Evolutionary conservation across 2,797 vertebrate genomes (phyloP), one percentile per base, ranked within the genome.

Genomic region (Cirrhinus molitorella): DNA sequence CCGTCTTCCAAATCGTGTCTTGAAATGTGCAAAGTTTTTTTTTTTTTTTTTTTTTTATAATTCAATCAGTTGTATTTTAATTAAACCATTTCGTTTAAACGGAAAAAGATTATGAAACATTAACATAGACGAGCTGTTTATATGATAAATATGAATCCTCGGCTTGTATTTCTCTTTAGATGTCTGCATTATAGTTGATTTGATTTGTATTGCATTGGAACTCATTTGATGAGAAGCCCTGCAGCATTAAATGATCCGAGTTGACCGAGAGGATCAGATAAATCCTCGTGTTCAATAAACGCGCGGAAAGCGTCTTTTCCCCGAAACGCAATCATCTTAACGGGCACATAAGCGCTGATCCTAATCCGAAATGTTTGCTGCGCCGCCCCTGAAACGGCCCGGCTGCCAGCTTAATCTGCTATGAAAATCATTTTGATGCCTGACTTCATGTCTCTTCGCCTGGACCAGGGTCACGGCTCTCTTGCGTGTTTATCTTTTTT

Each of bases 261-360:
- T 92, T 93, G 94, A 92, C 93, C 91, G 91, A 95, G 94, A 93
- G 90, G 93, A 95, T 95, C 93, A 94, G 93, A 96, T 91, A 94
- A 95, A 93, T 93, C 93, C 92, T 91, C 86, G 85, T 91, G 89
- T 94, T 96, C 94, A 94, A 94, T 92, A 95, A 93, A 90, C 85
- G 34, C 34, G 19, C 5, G 25, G 86, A 94, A 94, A 94, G 93
- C 92, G 91, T 91, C 92, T 95, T n/a, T 95, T 94, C 93, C 92
- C 91, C 85, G 81, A 86, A 94, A 92, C 82, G 94, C 94, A 95
- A 95, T 95, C 94, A 94, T 93, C 94, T 93, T 93, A 94, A 93
- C 93, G 85, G 91, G 90, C 89, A 88, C 89, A 92, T 81, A 89
- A 93, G 91, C 87, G 90, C 92, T 92, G 93, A 94, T 94, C 92